Evolutionary conservation across 1,140 invertebrate genomes (phyloP), one percentile per base, ranked within the genome.

Genomic region (Drosophila leontia): DNA sequence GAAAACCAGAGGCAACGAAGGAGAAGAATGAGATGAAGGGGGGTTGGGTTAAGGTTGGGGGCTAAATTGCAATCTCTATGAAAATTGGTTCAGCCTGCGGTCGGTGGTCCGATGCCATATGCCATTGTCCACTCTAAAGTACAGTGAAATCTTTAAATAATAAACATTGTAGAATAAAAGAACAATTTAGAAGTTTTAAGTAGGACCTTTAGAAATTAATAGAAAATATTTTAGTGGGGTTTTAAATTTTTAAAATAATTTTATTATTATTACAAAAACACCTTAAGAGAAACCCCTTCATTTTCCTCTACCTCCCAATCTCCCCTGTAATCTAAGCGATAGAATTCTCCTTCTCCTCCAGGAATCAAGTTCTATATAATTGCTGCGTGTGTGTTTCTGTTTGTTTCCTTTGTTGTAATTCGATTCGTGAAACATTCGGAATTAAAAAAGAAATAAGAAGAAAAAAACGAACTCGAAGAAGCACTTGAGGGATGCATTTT

Each of bases 401-500:
- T 56, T 69, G 35, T 62, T 71, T 63, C 42, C 51, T 78, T 62
- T 78, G 58, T 60, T 75, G 75, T 82, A 78, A 82, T 70, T 78
- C 47, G 68, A 82, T 82, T 78, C 67, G 48, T 44, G 64, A 60
- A 61, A 47, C 64, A 60, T 76, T 76, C 69, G 26, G 60, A 39
- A 44, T 44, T 51, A 23, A 53, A 45, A n/a, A 32, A 51, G 12
- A 32, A 47, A 47, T 45, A 23, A 48, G 17, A 41, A 72, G 26
- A 19, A 41, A 63, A 19, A 23, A 23, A 23, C 23, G 29, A 29
- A 32, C 19, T n/a, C 53, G 37, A 48, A 60, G 48, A 65, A 76
- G 29, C 82, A 86, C 82, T 86, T 86, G 82, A 79, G 82, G 82
- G 82, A 78, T 68, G 82, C 74, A 70, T 78, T 55, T 71, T 79